Conservation (phyloP, 2,797 vertebrate species). For the Enteromius treurensis region DNA sequence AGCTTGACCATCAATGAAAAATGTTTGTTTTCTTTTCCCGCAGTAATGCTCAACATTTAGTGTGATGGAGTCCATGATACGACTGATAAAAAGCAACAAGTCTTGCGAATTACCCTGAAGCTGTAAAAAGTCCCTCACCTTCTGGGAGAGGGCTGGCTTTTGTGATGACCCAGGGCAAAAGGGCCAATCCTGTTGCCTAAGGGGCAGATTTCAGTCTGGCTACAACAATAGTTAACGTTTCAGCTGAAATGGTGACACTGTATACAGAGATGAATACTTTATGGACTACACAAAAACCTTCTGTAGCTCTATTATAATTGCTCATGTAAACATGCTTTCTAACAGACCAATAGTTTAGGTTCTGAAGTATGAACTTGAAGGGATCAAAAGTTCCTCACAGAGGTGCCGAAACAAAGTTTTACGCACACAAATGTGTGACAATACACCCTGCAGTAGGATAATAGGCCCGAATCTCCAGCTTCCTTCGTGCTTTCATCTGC, state of each 20-base stretch:
- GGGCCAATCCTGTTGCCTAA: conserved; percentile 51
- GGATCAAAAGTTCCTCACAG: neutral
- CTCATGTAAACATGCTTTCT: neutral
- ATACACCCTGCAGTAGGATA: neutral
- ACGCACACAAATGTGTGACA: conserved; percentile 18
- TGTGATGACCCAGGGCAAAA: conserved; percentile 11
- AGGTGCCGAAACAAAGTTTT: conserved; percentile 1
- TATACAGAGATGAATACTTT: neutral
- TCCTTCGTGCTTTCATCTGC: conserved; percentile 25
- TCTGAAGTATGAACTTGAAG: conserved; percentile 36
- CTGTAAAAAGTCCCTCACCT: conserved; percentile 58
- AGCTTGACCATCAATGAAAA: conserved; percentile 70
- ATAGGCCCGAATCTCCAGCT: conserved; percentile 15
- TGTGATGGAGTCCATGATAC: conserved; percentile 45
- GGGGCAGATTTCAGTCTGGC: conserved; percentile 5
- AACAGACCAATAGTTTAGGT: conserved; percentile 60
- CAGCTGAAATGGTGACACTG: neutral
- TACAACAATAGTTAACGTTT: neutral
- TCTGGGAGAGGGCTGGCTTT: conserved; percentile 3
- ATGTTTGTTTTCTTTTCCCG: conserved; percentile 72
- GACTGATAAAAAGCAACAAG: conserved; percentile 56
- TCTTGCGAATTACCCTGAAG: conserved; percentile 60
- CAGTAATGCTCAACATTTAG: conserved; percentile 48
- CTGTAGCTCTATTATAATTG: neutral
- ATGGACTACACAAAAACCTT: neutral